phyloP scores from a whole-genome alignment of 2,113 vertebrate genomes.

The Sebastes schlegelii region DNA sequence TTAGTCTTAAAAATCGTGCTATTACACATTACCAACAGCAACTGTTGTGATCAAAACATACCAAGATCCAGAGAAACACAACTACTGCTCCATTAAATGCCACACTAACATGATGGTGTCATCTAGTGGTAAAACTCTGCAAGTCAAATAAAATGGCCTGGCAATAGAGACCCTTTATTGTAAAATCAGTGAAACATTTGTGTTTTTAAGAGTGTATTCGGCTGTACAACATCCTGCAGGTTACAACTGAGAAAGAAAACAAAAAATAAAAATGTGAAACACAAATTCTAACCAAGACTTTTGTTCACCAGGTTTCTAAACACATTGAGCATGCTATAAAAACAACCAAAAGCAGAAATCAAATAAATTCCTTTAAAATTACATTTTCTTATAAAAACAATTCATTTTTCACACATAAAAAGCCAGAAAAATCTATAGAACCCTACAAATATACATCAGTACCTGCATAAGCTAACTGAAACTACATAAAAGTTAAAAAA shows the following conservation, averaged over 20 bases:
- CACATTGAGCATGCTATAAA: not conserved
- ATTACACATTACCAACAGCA: conserved; percentile 1
- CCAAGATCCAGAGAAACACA: not conserved
- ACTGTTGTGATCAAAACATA: not conserved
- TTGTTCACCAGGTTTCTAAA: conserved; percentile 26
- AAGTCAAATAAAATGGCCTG: not conserved
- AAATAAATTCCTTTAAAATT: conserved; percentile 33
- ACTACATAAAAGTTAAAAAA: conserved; percentile 13
- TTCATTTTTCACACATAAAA: conserved; percentile 32
- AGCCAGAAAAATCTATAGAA: conserved; percentile 2
- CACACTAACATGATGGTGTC: conserved; percentile 29
- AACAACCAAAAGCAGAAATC: conserved; percentile 11
- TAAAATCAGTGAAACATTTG: conserved; percentile 61
- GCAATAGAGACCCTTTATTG: conserved; percentile 78
- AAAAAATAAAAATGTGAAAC: not conserved
- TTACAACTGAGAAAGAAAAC: conserved; percentile 31
- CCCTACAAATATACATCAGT: conserved; percentile 9
- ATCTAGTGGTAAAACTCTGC: conserved; percentile 67
- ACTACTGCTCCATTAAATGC: not conserved
- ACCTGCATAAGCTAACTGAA: conserved; percentile 15
- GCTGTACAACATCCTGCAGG: conserved; percentile 59
- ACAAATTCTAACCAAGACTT: conserved; percentile 1
- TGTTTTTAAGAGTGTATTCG: not conserved
- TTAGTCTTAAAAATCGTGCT: not conserved
- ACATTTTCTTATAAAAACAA: conserved; percentile 37